Base-by-base conservation (phyloP, 1,140 invertebrate genomes). In the Neodiprion fabricii region DNA sequence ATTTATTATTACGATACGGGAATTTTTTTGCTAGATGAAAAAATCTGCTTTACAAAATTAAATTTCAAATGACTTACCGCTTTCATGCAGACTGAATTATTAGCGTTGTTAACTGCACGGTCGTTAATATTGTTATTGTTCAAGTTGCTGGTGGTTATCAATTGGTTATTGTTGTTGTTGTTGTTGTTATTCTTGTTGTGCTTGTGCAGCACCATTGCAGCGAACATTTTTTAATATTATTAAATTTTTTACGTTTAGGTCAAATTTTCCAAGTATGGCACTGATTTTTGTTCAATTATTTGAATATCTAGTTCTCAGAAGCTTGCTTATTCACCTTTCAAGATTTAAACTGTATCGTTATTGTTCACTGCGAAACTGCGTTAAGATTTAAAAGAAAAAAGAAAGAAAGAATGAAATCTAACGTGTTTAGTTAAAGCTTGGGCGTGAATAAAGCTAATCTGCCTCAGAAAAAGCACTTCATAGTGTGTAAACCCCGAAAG, bases 201-300 rank as follows among this genome's bases (percentile, higher is more conserved):
- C 76, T 87, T 87, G 77, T 87, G 86, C 74, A 88, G 79, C 69
- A 88, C 85, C 85, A 88, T 88, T n/a, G 86, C 85, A 72, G 85
- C 86, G 74, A 88, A 88, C 86, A 88, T 88, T 81, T 84, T 80
- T 14, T 40, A 40, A 40, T 2, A 3, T 40, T 40, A 40, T 40
- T 40, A 40, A 2, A 40, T 40, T 40, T 40, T 40, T 5, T 40
- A 40, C 28, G 1, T 61, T 61, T 14, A 8, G 9, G n/a, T 61
- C 53, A 17, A 61, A 9, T 61, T 61, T 61, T 40, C 5, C 28
- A 40, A 61, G 9, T 14, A 17, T 61, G n/a, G 5, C 53, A 61
- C 53, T 17, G 53, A 61, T 61, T 61, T 17, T 7, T 40, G 1
- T 17, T 5, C 3, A 61, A 14, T 61, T 61, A 61, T 61, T 61